Conservation (phyloP, 2,888 invertebrate species). For the Chalcis sispes region DNA sequence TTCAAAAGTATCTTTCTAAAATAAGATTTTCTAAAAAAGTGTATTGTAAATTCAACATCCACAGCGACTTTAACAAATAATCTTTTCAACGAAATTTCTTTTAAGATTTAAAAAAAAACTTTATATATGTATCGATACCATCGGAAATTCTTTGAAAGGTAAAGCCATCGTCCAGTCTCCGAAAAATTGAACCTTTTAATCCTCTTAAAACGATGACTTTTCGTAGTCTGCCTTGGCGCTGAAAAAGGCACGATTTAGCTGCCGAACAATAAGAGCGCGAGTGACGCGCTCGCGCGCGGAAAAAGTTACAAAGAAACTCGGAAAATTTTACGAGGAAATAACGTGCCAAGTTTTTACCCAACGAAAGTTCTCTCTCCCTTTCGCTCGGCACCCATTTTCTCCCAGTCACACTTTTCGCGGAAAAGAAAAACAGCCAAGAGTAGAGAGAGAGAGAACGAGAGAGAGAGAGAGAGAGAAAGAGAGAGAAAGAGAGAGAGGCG, state of each 20-base stretch:
- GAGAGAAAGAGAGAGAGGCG: constrained; percentile 4
- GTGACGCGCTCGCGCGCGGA: neutral
- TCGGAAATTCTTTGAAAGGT: constrained; percentile 3
- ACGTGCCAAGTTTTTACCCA: neutral
- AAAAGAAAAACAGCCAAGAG: neutral
- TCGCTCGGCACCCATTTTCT: no score
- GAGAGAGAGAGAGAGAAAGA: no score
- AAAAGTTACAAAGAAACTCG: constrained; percentile 3
- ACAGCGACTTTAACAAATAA: neutral
- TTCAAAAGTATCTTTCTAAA: no score
- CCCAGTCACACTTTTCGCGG: constrained; percentile 40
- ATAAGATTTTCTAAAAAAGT: neutral
- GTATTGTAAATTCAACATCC: neutral
- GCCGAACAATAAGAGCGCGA: no score
- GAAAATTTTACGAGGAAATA: constrained; percentile 4
- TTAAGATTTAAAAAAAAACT: neutral
- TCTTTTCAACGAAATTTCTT: neutral
- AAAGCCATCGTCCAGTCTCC: constrained; percentile 8
- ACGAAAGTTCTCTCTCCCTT: no score
- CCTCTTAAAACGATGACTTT: neutral
- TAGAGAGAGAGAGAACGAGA: neutral
- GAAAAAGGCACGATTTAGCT: neutral
- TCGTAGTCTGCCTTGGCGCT: neutral
- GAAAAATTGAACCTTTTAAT: constrained; percentile 33
- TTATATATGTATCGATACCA: neutral